Evolutionary conservation across 2,113 vertebrate genomes (phyloP), one percentile per base, ranked within the genome.

Genomic region (Martes martes): DNA sequence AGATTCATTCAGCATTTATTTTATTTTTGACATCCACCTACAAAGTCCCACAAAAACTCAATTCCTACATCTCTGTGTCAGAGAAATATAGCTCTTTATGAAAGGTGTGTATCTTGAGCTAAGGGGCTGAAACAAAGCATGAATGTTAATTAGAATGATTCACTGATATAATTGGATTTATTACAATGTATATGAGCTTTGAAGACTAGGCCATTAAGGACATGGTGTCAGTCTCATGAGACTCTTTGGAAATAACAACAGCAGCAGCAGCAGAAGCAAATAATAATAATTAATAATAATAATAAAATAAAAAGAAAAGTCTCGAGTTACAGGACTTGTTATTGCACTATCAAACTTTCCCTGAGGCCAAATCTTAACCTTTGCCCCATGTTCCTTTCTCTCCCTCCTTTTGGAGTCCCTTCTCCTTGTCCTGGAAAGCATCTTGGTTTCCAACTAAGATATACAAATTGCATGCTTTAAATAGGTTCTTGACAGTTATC

Each of bases 1-100:
- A 94, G 69, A 96, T 92, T 95, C 95, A 93, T 94, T 94, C 92
- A 86, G 80, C 93, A 93, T 97, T 97, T 97, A 94, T 97, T 98
- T 97, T 94, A 87, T 92, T 95, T 93, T 93, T 98, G 97, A 97
- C 94, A 97, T 92, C 91, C 39, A 89, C 80, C 84, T 97, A 95
- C 47, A 55, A 81, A 93, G 90, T 76, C 67, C 50, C 45, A 81
- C 10, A 79, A 94, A 97, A 97, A 84, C 52, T 81, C 69, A 67
- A 87, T 28, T 82, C 57, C 59, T 65, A 59, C 65, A 57, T 92
- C 50, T 90, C 93, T 94, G 21, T 81, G 55, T 90, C 65, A 82
- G 84, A 97, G 57, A 94, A 97, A 94, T 36, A 57, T 45, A 90
- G 45, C 50, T 7, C 61, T 84, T 96, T 78, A 65, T 57, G 71